Evolutionary conservation across 2,888 invertebrate genomes (phyloP).

Genomic region (Tiphia femorata): DNA sequence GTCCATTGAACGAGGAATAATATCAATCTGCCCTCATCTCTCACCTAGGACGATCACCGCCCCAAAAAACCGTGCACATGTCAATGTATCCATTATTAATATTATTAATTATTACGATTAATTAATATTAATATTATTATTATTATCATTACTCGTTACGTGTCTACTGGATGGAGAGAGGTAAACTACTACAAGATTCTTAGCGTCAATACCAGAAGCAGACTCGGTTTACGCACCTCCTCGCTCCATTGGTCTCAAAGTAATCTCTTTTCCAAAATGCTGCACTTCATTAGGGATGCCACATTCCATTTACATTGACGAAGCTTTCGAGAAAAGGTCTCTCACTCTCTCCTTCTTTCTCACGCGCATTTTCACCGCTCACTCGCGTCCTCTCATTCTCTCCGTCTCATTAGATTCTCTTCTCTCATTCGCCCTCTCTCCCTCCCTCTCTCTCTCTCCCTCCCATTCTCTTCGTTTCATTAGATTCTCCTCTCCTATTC

Average conservation of each 20-base stretch:
- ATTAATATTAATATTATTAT: too few relatives aligned
- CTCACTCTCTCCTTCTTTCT: conserved; percentile 17
- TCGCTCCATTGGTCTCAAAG: conserved; percentile 33
- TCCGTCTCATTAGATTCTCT: conserved; percentile 14
- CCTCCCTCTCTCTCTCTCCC: neutral
- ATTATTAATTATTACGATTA: too few relatives aligned
- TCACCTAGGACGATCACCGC: too few relatives aligned
- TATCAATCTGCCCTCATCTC: too few relatives aligned
- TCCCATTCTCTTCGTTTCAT: neutral
- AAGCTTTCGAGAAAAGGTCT: conserved; percentile 63
- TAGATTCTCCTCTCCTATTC: too few relatives aligned
- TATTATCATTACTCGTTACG: too few relatives aligned
- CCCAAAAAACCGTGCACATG: too few relatives aligned
- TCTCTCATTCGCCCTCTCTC: neutral
- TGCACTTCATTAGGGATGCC: conserved; percentile 66
- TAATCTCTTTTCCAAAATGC: conserved; percentile 59
- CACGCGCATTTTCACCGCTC: conserved; percentile 27
- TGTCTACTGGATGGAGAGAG: neutral
- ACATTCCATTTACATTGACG: conserved; percentile 69
- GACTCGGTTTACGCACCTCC: conserved; percentile 31
- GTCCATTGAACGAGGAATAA: too few relatives aligned
- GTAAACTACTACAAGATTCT: neutral
- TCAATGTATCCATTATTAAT: too few relatives aligned
- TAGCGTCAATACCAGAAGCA: neutral
- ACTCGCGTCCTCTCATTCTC: conserved; percentile 15